Evolutionary conservation across 2,888 invertebrate species (phyloP).

Genomic region (Lycophotia porphyrea): DNA sequence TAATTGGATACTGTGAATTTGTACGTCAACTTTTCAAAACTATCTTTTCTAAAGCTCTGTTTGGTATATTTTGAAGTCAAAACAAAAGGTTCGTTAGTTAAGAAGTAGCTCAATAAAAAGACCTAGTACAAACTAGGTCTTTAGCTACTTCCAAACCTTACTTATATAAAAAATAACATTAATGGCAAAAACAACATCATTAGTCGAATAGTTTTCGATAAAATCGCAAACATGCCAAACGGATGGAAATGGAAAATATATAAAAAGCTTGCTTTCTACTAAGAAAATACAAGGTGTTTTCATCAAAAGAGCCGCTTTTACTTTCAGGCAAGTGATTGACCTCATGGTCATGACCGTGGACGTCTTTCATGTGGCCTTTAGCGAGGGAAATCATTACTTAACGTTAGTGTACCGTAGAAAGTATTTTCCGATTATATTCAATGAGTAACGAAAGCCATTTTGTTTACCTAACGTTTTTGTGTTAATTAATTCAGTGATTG

Average conservation of each 20-base stretch:
- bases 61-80: neutral
- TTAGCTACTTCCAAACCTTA: neutral
- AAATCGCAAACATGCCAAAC: slow-evolving; percentile 33
- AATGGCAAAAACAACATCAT: neutral
- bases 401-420: slow-evolving; percentile 22
- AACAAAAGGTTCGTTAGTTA: no score
- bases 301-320: slow-evolving; percentile 29
- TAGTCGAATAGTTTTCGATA: slow-evolving; percentile 15
- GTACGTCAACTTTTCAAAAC: neutral
- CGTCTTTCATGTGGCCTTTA: slow-evolving; percentile 36
- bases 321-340: slow-evolving; percentile 49
- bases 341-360: slow-evolving; percentile 48
- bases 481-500: slow-evolving; percentile 28
- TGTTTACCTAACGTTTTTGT: neutral
- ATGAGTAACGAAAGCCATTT: slow-evolving; percentile 16
- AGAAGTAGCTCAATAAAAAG: no score
- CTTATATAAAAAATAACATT: neutral
- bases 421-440: slow-evolving; percentile 35
- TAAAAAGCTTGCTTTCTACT: slow-evolving; percentile 22
- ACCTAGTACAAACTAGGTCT: no score
- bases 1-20: neutral
- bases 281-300: slow-evolving; percentile 40
- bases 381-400: slow-evolving; percentile 52
- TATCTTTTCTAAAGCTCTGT: neutral
- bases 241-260: slow-evolving; percentile 43